Evolutionary conservation across 2,888 invertebrate genomes (phyloP), one percentile per base, ranked within the genome.

Genomic region (Metacarcinus magister): DNA sequence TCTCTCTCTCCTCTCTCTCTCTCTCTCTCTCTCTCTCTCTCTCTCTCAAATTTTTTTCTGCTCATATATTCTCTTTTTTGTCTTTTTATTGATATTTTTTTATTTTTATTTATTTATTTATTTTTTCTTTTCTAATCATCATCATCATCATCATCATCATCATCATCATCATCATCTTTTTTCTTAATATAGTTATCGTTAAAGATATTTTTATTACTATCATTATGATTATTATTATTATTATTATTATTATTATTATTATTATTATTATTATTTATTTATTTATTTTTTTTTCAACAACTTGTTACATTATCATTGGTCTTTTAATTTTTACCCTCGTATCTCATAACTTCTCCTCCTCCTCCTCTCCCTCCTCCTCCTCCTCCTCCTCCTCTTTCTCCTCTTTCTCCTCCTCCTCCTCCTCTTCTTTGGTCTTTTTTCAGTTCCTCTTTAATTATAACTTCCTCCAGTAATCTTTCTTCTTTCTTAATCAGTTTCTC

Each of bases 301-400:
- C 46, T 54, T 10, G 10, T 54, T 54, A 54, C n/a, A 0, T 43
- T 60, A n/a, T 39, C 32, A 2, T 23, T 19, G 8, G 8, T 32
- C 1, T 3, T 28, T 75, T 28, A 28, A 7, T 28, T 54, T 67
- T 13, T 60, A 67, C 54, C 28, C 16, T 92, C 54, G 3, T 92
- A 48, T 93, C 93, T 3, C n/a, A 28, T 46, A 2, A 10, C n/a
- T 82, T 44, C 94, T 94, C 94, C 44, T n/a, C 43, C 46, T 44
- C 5, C 48, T 16, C 44, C 43, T 46, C 44, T 5, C 46, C 44
- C 16, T 92, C 92, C 43, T 89, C 44, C 89, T 89, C 89, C 44
- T 89, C 89, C 89, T 44, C 89, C 89, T 44, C 89, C 89, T 44
- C 89, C 44, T 91, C 46, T 23, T 60, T 23, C 54, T 93, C 48